Base-by-base conservation (phyloP, 1,140 invertebrate genomes). In the Agrypnia vestita region DNA sequence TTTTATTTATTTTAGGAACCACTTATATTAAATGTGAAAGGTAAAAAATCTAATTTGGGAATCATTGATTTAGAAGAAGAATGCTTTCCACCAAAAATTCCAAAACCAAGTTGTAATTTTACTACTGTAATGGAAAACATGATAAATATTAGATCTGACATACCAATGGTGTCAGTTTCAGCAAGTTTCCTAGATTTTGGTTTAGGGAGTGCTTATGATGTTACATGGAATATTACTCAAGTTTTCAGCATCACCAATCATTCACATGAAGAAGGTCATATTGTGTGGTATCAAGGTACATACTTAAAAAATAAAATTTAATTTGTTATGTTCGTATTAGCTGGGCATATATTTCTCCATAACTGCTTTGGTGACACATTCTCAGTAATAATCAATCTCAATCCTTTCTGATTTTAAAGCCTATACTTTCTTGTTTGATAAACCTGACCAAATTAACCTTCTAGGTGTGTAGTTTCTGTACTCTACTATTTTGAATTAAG, bases 161-260 rank as follows among this genome's bases (percentile, higher is more conserved):
- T 76, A 17, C 74, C 74, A 0, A 49, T 62, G 17, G 74, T 64
- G 43, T 76, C 74, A n/a, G 17, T 51, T 11, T 76, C 74, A 21
- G 61, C 55, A 8, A 64, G 13, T 25, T 76, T 47, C 25, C 44
- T 76, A 19, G 74, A 76, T 49, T 76, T 76, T 62, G 74, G 74
- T 8, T 64, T 76, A 56, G 74, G 74, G 21, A 76, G 21, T 62
- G 35, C 74, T 10, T 19, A 19, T 44, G 59, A 76, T 21, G 59
- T 62, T 10, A 76, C 43, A 13, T 76, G 74, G 74, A 76, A 76
- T n/a, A 76, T 76, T n/a, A 46, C 74, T 0, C 74, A 76, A n/a
- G 35, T 17, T 25, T 47, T 76, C 3, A 76, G 55, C 6, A 9
- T 76, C 21, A 62, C 13, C 17, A 76, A 76, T n/a, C 74, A 76